Evolutionary conservation across 2,888 invertebrate species (phyloP), one percentile per base, ranked within the genome.

Genomic region (Archips crataeganus): DNA sequence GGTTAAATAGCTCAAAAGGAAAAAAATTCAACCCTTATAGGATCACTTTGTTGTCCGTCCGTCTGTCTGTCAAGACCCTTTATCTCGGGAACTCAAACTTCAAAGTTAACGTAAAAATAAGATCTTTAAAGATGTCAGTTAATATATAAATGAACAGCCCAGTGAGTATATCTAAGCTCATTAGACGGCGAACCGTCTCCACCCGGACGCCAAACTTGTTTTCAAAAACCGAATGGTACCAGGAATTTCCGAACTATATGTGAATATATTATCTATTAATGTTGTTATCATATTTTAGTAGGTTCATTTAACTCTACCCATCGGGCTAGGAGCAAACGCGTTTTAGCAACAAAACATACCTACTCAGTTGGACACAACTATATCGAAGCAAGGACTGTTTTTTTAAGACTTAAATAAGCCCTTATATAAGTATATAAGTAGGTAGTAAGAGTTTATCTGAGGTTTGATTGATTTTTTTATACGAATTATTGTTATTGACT

Each of bases 131-230:
- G 23, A 23, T 1, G 23, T 23, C 23, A 23, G 23, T 1, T 23
- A 23, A 23, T 23, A 54, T 54, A 54, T 13, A 54, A 23, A 49
- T n/a, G 4, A 51, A 32, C 57, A 57, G 11, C 4, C 23, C 57
- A 57, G 32, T n/a, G 4, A n/a, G 6, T n/a, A 11, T 9, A 54
- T 9, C 23, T 8, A 54, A 23, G 15, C 54, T 54, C 54, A 54
- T 54, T 54, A 57, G 32, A 32, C 32, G 32, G 3, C 57, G 23
- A 2, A 6, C 34, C n/a, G 65, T 74, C 45, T 59, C 69, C 23
- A 74, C 69, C 74, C 74, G 74, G 74, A 74, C 69, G 36, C 63
- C 70, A 39, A 72, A 74, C 74, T 51, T 61, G 74, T 70, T 74
- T 45, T 70, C n/a, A 32, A 65, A 65, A 70, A 59, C 63, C 63